Conservation (phyloP, 2,888 invertebrate species). For the Lamellibrachia satsuma region DNA sequence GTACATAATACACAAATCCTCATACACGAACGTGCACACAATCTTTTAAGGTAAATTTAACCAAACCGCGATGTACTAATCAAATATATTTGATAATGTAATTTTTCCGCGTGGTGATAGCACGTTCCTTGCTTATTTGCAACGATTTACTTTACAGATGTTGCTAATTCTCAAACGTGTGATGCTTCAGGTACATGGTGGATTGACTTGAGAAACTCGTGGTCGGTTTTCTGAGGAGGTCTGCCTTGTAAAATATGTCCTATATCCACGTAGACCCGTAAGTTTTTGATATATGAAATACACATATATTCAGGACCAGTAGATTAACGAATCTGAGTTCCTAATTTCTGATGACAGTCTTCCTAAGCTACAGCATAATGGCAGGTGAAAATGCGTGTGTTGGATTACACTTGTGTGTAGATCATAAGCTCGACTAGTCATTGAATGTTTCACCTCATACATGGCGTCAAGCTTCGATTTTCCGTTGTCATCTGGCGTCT, state of each 20-base stretch:
- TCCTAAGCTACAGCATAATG: background rate
- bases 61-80: too few relatives aligned
- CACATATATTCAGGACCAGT: background rate
- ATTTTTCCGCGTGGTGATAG: too few relatives aligned
- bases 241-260: background rate
- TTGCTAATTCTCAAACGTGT: background rate
- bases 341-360: background rate
- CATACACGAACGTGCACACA: too few relatives aligned
- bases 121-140: too few relatives aligned
- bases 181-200: background rate
- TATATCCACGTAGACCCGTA: background rate
- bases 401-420: background rate
- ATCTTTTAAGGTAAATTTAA: too few relatives aligned
- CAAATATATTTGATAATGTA: too few relatives aligned
- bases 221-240: background rate
- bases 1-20: background rate
- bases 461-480: background rate
- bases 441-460: background rate
- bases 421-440: background rate
- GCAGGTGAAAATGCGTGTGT: too few relatives aligned
- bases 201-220: background rate
- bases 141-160: background rate
- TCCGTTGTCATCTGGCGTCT: background rate
- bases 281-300: background rate
- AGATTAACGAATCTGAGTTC: background rate